phyloP scores from a whole-genome alignment of 2,888 invertebrate species.

The Silvanus unidentatus region DNA sequence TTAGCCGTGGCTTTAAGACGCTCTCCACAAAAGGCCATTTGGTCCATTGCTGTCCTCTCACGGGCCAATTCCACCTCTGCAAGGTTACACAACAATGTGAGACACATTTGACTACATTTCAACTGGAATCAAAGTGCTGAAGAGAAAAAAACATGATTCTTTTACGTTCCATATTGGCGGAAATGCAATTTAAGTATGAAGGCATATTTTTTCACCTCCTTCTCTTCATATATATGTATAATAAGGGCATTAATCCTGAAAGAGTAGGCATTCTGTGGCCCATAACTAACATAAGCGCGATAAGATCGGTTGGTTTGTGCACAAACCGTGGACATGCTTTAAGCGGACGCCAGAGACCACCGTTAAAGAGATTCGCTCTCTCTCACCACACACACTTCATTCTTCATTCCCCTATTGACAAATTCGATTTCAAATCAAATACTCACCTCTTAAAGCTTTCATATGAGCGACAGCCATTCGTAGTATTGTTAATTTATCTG shows the following conservation, averaged over 20 bases:
- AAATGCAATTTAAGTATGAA: conserved; percentile 20
- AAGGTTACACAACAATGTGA: conserved; percentile 18
- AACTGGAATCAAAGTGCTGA: background rate
- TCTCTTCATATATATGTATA: conserved; percentile 31
- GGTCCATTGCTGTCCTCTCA: conserved; percentile 21
- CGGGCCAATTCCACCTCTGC: conserved; percentile 25
- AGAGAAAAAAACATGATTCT: too few species aligned
- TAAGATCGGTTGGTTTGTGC: conserved; percentile 35
- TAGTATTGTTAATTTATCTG: conserved; percentile 97
- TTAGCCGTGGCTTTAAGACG: conserved; percentile 22
- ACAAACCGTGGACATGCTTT: conserved; percentile 26
- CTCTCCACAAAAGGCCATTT: conserved; percentile 22
- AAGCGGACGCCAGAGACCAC: conserved; percentile 30
- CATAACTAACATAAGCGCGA: conserved; percentile 42
- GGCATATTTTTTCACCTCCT: too few species aligned
- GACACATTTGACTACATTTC: background rate
- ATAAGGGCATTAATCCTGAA: conserved; percentile 43
- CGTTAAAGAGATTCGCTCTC: conserved; percentile 29
- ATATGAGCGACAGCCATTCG: conserved; percentile 99
- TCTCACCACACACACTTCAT: too few species aligned
- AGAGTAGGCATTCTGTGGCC: conserved; percentile 41
- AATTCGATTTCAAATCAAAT: too few species aligned
- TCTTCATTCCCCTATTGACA: too few species aligned
- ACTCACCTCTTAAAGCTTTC: conserved; percentile 94
- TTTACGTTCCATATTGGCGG: conserved; percentile 10